Conservation (phyloP, 2,797 vertebrate species). For the Peromyscus eremicus region DNA sequence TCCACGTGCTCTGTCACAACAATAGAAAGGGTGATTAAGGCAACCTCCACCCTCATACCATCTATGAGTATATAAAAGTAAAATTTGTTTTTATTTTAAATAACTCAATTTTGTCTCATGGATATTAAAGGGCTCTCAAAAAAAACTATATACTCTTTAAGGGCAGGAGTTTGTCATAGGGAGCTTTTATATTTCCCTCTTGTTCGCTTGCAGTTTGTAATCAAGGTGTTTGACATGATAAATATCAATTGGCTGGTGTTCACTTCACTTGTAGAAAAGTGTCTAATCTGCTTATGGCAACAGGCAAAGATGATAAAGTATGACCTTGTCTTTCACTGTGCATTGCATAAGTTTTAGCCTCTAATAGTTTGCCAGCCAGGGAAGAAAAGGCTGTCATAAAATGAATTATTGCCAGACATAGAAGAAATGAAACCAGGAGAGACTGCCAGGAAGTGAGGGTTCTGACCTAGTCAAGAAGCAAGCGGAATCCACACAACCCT, state of each 20-base stretch:
- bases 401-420: conserved; percentile 75
- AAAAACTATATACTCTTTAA: not conserved
- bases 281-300: conserved; percentile 76
- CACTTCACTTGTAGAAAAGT: conserved; percentile 72
- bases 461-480: conserved; percentile 38
- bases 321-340: conserved; percentile 76
- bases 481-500: not conserved
- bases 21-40: not conserved
- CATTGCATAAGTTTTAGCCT: conserved; percentile 76
- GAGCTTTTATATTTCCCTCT: not conserved
- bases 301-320: conserved; percentile 73
- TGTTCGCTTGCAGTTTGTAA: not conserved
- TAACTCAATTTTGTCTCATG: not conserved
- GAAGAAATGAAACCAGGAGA: conserved; percentile 73
- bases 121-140: not conserved
- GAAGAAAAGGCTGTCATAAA: conserved; percentile 68
- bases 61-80: not conserved
- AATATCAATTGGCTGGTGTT: conserved; percentile 63
- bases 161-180: not conserved
- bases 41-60: not conserved
- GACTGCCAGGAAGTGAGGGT: conserved; percentile 61
- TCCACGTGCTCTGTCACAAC: not conserved
- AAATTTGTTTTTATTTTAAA: not conserved
- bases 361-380: conserved; percentile 72
- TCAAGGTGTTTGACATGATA: conserved; percentile 62